Evolutionary conservation across 2,797 vertebrate genomes (phyloP).

Genomic region (Ctenopoma multispine): DNA sequence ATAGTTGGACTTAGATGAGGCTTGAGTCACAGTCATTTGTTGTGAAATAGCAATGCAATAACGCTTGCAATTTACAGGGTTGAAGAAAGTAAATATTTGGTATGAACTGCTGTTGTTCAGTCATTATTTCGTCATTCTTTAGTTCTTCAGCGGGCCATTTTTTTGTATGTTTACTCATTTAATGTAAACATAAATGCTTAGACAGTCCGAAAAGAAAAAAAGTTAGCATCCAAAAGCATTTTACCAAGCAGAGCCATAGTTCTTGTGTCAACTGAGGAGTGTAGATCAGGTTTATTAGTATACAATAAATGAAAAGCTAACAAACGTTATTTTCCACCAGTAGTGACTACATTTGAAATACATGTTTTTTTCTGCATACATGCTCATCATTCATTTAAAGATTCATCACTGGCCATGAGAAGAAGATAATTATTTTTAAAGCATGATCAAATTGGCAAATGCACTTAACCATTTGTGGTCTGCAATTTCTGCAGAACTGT

Average conservation of each 20-base stretch:
- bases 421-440: not conserved
- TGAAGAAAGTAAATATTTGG: not conserved
- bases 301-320: too few species aligned
- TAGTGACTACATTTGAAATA: not conserved
- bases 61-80: not conserved
- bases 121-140: not conserved
- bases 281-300: not conserved
- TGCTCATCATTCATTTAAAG: not conserved
- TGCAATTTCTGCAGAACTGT: not conserved
- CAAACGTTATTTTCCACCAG: not conserved
- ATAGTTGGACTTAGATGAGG: slow-evolving; percentile 16
- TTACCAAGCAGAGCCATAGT: not conserved
- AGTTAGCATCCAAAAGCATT: not conserved
- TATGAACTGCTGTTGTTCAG: not conserved
- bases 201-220: not conserved
- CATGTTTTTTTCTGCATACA: not conserved
- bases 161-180: not conserved
- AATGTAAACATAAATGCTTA: not conserved
- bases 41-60: not conserved
- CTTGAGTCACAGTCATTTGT: not conserved
- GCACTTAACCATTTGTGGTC: not conserved
- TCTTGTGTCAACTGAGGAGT: not conserved
- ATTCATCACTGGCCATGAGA: not conserved
- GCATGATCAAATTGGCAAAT: not conserved
- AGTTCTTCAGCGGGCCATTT: not conserved